A percentile compares a stretch with the other conserved stretches of the same genome.
phyloP scores from a whole-genome alignment of 2,888 invertebrate species.

The Trissoscelio sp. region DNA sequence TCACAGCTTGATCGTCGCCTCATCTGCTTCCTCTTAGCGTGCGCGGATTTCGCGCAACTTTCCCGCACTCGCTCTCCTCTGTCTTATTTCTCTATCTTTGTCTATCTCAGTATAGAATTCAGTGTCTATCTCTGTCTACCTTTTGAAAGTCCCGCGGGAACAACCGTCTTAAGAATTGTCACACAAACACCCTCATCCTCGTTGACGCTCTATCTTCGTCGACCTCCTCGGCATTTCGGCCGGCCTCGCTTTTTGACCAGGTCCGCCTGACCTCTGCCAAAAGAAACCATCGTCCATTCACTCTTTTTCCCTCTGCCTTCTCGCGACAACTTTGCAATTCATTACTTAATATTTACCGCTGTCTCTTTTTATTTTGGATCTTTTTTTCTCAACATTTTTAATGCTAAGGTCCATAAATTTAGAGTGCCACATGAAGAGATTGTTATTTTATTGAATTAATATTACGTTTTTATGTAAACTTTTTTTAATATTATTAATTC shows the following conservation, averaged over 20 bases:
- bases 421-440: too few relatives aligned
- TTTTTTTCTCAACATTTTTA: too few relatives aligned
- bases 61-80: conserved; percentile 20
- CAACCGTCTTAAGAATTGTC: conserved; percentile 26
- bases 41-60: conserved; percentile 64
- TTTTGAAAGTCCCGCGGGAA: conserved; percentile 24
- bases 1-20: conserved; percentile 80
- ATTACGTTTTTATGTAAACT: too few relatives aligned
- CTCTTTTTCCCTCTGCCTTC: conserved; percentile 20
- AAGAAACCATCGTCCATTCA: conserved; percentile 67
- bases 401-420: too few relatives aligned
- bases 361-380: too few relatives aligned
- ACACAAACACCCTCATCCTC: conserved; percentile 50
- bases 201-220: conserved; percentile 41
- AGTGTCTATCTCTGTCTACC: not conserved
- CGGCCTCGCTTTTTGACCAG: conserved; percentile 34
- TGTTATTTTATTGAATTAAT: too few relatives aligned
- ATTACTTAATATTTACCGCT: conserved; percentile 40
- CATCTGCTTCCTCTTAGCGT: conserved; percentile 76
- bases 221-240: conserved; percentile 63
- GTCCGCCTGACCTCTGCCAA: conserved; percentile 63
- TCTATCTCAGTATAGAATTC: not conserved
- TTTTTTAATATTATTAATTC: too few relatives aligned
- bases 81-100: conserved; percentile 18
- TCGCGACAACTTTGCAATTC: conserved; percentile 44